Percentiles rank a stretch among this genome's conserved stretches.
Evolutionary conservation across 2,888 invertebrate genomes (phyloP).

Genomic region (Ethmia dodecea): DNA sequence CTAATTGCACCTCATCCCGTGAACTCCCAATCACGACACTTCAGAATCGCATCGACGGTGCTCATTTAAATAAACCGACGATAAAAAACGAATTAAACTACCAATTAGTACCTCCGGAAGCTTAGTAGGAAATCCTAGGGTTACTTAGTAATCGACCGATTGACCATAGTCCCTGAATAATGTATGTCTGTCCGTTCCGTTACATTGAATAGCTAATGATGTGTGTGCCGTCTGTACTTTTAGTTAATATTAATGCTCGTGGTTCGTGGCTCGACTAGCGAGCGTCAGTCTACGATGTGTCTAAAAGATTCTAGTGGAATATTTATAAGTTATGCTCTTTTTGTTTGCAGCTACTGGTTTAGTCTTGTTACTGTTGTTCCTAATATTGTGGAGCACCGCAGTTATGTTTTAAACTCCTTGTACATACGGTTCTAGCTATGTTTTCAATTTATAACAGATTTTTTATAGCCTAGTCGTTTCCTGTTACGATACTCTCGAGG

Average conservation of each 20-base stretch:
- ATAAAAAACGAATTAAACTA: slow-evolving; percentile 31
- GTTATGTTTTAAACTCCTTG: too few species aligned
- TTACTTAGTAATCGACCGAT: slow-evolving; percentile 22
- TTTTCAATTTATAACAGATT: too few species aligned
- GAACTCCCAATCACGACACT: too few species aligned
- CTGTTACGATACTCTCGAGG: too few species aligned
- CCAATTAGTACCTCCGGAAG: slow-evolving; percentile 42
- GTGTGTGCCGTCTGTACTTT: slow-evolving; percentile 24
- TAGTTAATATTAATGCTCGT: slow-evolving; percentile 14
- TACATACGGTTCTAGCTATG: too few species aligned
- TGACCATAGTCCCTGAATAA: slow-evolving; percentile 49
- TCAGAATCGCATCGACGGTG: too few species aligned
- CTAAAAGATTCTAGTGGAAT: slow-evolving; percentile 8
- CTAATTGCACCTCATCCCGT: too few species aligned
- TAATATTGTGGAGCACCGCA: too few species aligned
- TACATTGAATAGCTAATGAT: slow-evolving; percentile 66
- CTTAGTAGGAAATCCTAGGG: slow-evolving; percentile 29
- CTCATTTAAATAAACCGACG: not conserved
- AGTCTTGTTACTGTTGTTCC: too few species aligned
- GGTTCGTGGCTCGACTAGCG: slow-evolving; percentile 8
- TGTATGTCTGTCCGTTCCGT: slow-evolving; percentile 60
- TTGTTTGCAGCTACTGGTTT: not conserved
- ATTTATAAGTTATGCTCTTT: slow-evolving; percentile 13
- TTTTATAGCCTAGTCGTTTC: too few species aligned
- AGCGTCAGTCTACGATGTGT: slow-evolving; percentile 10